Conservation (phyloP, 2,888 invertebrate species). For the Cosmopolites sordidus region DNA sequence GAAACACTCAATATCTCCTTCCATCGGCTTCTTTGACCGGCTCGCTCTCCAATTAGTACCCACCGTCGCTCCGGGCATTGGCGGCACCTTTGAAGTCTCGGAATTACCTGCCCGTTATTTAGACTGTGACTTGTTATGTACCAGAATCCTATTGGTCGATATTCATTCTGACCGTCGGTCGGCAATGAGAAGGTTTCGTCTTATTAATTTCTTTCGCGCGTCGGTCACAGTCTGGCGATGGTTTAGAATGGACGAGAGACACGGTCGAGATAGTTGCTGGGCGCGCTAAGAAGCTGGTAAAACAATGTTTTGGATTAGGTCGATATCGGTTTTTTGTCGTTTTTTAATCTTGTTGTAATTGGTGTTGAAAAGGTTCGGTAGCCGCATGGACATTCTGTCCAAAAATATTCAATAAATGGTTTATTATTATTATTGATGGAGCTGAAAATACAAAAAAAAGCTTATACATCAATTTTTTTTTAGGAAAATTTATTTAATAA, state of each 20-base stretch:
- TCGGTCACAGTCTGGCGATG: not conserved
- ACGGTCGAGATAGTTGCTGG: not conserved
- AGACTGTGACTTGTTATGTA: constrained; percentile 39
- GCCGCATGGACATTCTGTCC: not conserved
- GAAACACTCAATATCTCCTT: constrained; percentile 51
- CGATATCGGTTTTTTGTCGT: not conserved
- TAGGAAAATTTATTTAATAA: no score
- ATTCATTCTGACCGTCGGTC: constrained; percentile 4
- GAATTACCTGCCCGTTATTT: constrained; percentile 44
- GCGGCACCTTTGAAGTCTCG: constrained; percentile 48
- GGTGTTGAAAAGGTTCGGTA: not conserved
- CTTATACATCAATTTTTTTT: no score
- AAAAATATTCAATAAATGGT: not conserved
- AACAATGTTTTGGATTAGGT: not conserved
- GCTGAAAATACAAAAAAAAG: no score
- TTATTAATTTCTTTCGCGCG: constrained; percentile 7
- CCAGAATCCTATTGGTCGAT: not conserved
- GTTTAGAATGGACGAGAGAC: not conserved
- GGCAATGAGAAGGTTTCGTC: constrained; percentile 3
- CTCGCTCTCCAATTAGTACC: constrained; percentile 52
- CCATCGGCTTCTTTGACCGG: constrained; percentile 51
- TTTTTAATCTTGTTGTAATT: not conserved
- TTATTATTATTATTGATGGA: no score
- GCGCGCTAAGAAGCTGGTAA: not conserved
- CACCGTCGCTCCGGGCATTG: constrained; percentile 49